These are phyloP conservation scores for Drosophila serrata DNA, from an alignment of 1,140 invertebrate species.

Conservation along the genomic window DNA sequence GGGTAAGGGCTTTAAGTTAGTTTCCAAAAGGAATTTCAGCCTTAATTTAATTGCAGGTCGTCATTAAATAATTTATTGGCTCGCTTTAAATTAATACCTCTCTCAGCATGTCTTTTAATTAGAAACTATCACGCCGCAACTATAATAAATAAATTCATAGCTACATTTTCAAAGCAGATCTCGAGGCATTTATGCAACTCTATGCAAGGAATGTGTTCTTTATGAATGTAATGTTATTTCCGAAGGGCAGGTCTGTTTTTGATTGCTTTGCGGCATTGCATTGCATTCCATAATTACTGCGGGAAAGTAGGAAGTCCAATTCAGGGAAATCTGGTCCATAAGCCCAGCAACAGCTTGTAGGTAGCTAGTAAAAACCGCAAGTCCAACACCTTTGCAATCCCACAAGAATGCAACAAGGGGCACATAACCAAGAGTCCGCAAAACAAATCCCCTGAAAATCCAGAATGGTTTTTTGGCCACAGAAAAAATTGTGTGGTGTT, in stretches of 20 bases:
- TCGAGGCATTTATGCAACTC: slow-evolving; percentile 22
- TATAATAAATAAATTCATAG: slow-evolving; percentile 33
- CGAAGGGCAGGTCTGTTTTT: slow-evolving; percentile 14
- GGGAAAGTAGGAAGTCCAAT: neutral
- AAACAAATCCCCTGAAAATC: slow-evolving; percentile 33
- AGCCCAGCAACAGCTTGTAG: slow-evolving; percentile 20
- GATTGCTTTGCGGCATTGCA: slow-evolving; percentile 27
- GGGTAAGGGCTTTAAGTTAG: neutral
- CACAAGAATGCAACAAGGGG: slow-evolving; percentile 30
- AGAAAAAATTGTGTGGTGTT: slow-evolving; percentile 28
- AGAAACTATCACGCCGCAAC: slow-evolving; percentile 14
- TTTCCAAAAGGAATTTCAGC: neutral
- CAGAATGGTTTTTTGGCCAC: slow-evolving; percentile 15
- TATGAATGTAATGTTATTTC: slow-evolving; percentile 33
- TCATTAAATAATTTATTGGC: slow-evolving; percentile 27
- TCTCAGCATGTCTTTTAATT: slow-evolving; percentile 17
- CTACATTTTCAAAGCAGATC: slow-evolving; percentile 9
- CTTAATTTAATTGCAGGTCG: slow-evolving; percentile 2
- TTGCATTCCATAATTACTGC: slow-evolving; percentile 45
- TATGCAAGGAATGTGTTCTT: slow-evolving; percentile 30
- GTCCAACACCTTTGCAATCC: slow-evolving; percentile 39
- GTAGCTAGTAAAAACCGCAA: slow-evolving; percentile 27
- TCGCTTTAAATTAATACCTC: neutral
- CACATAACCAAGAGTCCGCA: slow-evolving; percentile 14
- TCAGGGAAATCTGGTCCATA: neutral